Base-by-base conservation (phyloP, 1,140 invertebrate genomes). In the Nasonia vitripennis region DNA sequence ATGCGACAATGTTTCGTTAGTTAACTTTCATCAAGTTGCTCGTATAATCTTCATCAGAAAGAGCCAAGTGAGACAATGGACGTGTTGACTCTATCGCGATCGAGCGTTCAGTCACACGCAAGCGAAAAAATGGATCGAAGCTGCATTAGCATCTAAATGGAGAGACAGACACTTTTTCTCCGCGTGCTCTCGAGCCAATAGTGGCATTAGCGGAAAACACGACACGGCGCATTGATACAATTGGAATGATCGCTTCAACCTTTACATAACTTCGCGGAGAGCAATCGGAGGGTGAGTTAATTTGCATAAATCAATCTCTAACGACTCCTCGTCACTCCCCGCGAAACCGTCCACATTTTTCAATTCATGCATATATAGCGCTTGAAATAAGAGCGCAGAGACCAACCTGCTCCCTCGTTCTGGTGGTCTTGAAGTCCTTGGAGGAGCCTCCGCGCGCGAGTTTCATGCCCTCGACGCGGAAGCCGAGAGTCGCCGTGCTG, bases 341-440 rank as follows among this genome's bases (percentile, higher is more conserved):
- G n/a, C n/a, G 27, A 27, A 27, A 27, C 1, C 27, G 27, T 27
- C 27, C 27, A 27, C 27, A 27, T 27, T 1, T 27, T 27, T 27
- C 27, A 27, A 27, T 27, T 27, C 27, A 27, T 27, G 27, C 27
- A 27, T 27, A 27, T 27, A 2, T 27, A 41, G 7, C 37, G 37
- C 37, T 5, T 41, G 7, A 41, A 34, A 71, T 3, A 45, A 41
- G 14, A 75, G 6, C 17, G 77, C n/a, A 84, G 31, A 73, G 31
- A 73, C 75, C 34, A 71, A 92, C 92, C 93, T 96, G 95, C 67
- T 97, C 96, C 88, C 95, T 95, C 37, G 96, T 96, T 93, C 97
- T 97, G 5, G 98, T 98, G n/a, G 98, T 99, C 93, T 99, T 99
- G 91, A 99, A 99, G 92, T 99, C 98, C 94, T 99, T 99, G 86